Evolutionary conservation across 2,888 invertebrate genomes (phyloP), one percentile per base, ranked within the genome.

Genomic region (Alitta virens): DNA sequence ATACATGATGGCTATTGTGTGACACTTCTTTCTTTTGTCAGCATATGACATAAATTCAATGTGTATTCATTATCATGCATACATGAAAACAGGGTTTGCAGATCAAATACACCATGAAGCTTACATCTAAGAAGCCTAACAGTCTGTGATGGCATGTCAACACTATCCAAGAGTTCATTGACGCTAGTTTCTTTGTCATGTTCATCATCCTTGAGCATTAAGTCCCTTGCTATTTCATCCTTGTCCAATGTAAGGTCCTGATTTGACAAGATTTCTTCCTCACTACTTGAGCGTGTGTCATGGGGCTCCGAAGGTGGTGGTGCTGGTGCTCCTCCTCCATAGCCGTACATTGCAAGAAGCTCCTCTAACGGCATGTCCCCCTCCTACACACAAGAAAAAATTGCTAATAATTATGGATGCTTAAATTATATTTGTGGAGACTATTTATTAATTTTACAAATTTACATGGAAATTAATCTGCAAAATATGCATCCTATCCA

Each of bases 361-460:
- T 94, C 92, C 78, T 94, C 94, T 72, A 97, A 86, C 66, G 97
- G 96, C 92, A 97, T 96, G 85, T 96, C 94, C 81, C 94, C 90
- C 84, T 95, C 95, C 86, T 89, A 7, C n/a, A n/a, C n/a, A n/a
- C n/a, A n/a, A n/a, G n/a, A n/a, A n/a, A n/a, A n/a, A n/a, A n/a
- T n/a, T n/a, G n/a, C n/a, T n/a, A n/a, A n/a, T n/a, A n/a, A n/a
- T n/a, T n/a, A n/a, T n/a, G n/a, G n/a, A n/a, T n/a, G n/a, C n/a
- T n/a, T n/a, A n/a, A n/a, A n/a, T n/a, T n/a, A n/a, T n/a, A n/a
- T n/a, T n/a, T n/a, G n/a, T n/a, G n/a, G n/a, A n/a, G n/a, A n/a
- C n/a, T n/a, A n/a, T n/a, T n/a, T n/a, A n/a, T n/a, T n/a, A n/a
- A n/a, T n/a, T n/a, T n/a, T n/a, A n/a, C n/a, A n/a, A n/a, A n/a